Evolutionary conservation across 2,888 invertebrate genomes (phyloP).

Genomic region (Cantharis rufa): DNA sequence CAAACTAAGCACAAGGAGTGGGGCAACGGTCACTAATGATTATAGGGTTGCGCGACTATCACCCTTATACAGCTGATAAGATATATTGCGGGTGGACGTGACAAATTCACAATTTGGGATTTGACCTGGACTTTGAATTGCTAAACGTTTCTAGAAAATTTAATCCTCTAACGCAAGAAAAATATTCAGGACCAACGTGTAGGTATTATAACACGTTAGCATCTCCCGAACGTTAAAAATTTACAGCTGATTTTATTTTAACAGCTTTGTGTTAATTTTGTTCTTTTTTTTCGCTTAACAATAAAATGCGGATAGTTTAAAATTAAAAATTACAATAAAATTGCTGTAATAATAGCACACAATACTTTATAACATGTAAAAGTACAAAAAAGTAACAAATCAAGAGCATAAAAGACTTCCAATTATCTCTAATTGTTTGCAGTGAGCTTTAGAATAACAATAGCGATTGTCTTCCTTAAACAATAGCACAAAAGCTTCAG

Average conservation of each 20-base stretch:
- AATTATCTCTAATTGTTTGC: conserved; percentile 48
- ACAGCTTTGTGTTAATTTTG: neutral
- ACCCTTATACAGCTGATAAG: conserved; percentile 54
- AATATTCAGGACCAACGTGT: conserved; percentile 7
- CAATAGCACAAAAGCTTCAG: conserved; percentile 41
- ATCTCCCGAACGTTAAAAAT: neutral
- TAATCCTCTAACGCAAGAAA: conserved; percentile 24
- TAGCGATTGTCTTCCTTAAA: conserved; percentile 47
- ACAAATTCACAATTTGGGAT: conserved; percentile 55
- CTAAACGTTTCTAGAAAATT: conserved; percentile 29
- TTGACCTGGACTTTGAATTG: conserved; percentile 34
- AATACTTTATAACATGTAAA: conserved; percentile 12
- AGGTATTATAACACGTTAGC: neutral
- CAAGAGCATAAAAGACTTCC: conserved; percentile 45
- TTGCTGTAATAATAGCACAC: neutral
- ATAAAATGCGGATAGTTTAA: neutral
- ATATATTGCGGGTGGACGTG: conserved; percentile 52
- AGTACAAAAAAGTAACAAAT: conserved; percentile 38
- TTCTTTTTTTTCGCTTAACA: neutral
- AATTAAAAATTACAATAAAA: neutral
- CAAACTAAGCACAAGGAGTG: conserved; percentile 57
- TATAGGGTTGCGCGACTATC: conserved; percentile 51
- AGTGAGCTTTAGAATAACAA: conserved; percentile 44
- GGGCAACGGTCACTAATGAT: conserved; percentile 56
- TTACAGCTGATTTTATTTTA: neutral